These are phyloP conservation scores for Raphicerus campestris DNA, from an alignment of 2,113 vertebrate species.

Conservation along the genomic window DNA sequence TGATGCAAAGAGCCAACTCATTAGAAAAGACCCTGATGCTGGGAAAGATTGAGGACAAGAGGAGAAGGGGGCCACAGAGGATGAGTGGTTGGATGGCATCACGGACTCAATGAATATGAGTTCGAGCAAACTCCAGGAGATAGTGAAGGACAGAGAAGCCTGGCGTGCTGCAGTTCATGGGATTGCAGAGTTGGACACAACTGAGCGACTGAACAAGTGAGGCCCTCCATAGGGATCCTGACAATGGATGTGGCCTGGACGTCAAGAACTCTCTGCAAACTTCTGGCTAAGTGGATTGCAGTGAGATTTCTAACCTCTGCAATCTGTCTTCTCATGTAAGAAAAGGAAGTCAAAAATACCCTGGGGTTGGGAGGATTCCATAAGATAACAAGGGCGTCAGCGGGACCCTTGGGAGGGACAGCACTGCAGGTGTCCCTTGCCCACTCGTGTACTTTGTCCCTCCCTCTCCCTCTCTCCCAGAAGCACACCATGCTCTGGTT, in stretches of 20 bases:
- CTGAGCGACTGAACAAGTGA: not conserved
- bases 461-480: not conserved
- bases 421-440: accelerated
- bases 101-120: not conserved
- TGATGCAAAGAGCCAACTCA: not conserved
- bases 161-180: not conserved
- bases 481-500: not conserved
- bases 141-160: not conserved
- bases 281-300: not conserved
- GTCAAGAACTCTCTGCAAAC: not conserved
- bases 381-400: accelerated
- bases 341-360: not conserved
- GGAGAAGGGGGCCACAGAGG: not conserved
- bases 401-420: not conserved
- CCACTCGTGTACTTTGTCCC: too few relatives aligned
- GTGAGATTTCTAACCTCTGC: not conserved
- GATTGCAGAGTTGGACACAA: not conserved
- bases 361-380: not conserved
- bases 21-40: not conserved
- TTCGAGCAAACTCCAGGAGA: not conserved
- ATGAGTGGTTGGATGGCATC: not conserved
- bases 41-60: not conserved
- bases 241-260: not conserved
- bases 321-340: not conserved
- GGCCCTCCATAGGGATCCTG: not conserved